These are phyloP conservation scores for Sinosuthora webbiana DNA, from an alignment of 2,113 vertebrate species.

Conservation along the genomic window DNA sequence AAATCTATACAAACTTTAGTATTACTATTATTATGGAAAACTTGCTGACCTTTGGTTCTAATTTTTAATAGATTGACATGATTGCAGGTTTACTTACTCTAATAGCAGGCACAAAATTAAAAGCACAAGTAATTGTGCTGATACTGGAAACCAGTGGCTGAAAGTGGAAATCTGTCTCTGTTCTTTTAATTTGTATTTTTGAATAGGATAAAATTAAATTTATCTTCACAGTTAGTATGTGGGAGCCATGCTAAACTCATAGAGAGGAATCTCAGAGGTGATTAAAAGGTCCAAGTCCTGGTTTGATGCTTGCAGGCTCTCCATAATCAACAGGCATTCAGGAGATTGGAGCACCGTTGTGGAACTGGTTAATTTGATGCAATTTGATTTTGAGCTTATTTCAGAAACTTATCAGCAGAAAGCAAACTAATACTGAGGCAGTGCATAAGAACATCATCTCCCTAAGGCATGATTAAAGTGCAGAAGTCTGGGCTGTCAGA, in stretches of 20 bases:
- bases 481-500: not conserved
- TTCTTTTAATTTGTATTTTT: not conserved
- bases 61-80: not conserved
- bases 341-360: constrained; percentile 7
- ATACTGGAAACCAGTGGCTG: not conserved
- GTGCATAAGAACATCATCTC: not conserved
- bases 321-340: not conserved
- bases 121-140: not conserved
- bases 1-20: not conserved
- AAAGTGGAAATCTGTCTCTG: not conserved
- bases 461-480: not conserved
- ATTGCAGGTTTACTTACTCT: not conserved
- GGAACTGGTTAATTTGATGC: constrained; percentile 10
- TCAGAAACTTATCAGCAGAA: constrained; percentile 16
- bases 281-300: not conserved
- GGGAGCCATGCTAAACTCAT: not conserved
- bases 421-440: not conserved
- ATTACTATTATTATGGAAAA: not conserved
- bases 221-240: not conserved
- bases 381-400: constrained; percentile 19
- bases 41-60: not conserved
- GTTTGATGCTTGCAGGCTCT: not conserved
- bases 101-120: not conserved
- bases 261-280: not conserved
- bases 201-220: not conserved